These are phyloP conservation scores for Peromyscus eremicus DNA, from an alignment of 2,797 vertebrate species.

Conservation along the genomic window DNA sequence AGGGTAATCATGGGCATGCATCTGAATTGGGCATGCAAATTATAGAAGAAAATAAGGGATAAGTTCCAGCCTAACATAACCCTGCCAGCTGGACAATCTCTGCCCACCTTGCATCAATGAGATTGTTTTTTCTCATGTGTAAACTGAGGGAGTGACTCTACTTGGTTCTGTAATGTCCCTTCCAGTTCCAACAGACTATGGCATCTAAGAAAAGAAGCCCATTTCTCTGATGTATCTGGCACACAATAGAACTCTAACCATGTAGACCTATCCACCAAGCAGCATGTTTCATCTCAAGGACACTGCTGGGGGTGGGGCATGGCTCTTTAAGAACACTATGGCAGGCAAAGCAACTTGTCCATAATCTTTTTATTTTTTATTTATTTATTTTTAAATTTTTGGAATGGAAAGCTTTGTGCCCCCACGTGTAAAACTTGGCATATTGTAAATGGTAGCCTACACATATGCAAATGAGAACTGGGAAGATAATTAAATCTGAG, in stretches of 20 bases:
- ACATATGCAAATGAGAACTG: conserved; percentile 72
- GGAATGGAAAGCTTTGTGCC: conserved; percentile 74
- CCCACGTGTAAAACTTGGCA: conserved; percentile 59
- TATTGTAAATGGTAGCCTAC: conserved; percentile 76
- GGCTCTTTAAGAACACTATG: conserved; percentile 27
- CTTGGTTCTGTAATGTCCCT: conserved; percentile 6
- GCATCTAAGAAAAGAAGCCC: neutral
- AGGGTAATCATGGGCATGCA: neutral
- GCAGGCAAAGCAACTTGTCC: conserved; percentile 56
- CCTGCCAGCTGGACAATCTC: neutral
- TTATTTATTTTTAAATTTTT: neutral
- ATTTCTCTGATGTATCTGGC: conserved; percentile 7
- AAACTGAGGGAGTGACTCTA: neutral
- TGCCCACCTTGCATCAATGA: neutral
- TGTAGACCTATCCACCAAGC: neutral
- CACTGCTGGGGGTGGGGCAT: conserved; percentile 18
- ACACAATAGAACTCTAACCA: conserved; percentile 33
- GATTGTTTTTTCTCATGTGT: neutral
- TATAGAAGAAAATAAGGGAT: neutral
- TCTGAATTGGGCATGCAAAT: neutral
- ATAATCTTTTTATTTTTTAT: neutral
- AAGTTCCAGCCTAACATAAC: neutral
- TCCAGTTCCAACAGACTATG: neutral
- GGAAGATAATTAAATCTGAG: conserved; percentile 76
- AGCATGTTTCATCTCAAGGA: conserved; percentile 33